A percentile compares a stretch with the other conserved stretches of the same genome.
These are phyloP conservation scores for Prolemur simus DNA, from an alignment of 2,113 vertebrate genomes.

Conservation along the genomic window DNA sequence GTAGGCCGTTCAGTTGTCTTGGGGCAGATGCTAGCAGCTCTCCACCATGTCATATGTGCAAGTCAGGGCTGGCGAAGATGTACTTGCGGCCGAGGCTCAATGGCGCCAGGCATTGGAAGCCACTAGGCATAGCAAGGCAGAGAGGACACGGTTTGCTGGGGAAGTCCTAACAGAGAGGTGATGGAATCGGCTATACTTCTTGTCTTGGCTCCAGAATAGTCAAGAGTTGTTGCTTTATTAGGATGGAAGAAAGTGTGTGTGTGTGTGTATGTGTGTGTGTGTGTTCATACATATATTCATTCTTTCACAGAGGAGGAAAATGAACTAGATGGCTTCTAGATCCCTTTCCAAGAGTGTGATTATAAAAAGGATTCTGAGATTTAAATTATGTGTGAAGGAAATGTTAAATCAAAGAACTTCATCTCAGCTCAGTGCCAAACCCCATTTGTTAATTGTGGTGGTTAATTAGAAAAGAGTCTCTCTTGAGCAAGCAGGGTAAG, in stretches of 20 bases:
- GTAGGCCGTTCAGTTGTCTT: not conserved
- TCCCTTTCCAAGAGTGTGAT: constrained; percentile 22
- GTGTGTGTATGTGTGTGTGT: not conserved
- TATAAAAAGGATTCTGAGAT: constrained; percentile 34
- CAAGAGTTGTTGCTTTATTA: not conserved
- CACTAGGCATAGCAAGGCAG: not conserved
- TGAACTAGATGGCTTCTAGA: not conserved
- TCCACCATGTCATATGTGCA: not conserved
- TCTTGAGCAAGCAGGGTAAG: not conserved
- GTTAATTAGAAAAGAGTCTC: constrained; percentile 29
- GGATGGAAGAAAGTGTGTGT: not conserved
- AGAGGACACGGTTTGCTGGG: not conserved
- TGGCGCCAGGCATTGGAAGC: not conserved
- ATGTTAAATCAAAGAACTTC: constrained; percentile 43
- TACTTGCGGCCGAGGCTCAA: not conserved
- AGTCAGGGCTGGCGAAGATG: not conserved
- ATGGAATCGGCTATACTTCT: not conserved
- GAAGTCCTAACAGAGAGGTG: not conserved
- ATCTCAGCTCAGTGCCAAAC: not conserved
- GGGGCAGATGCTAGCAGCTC: not conserved
- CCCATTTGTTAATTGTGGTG: constrained; percentile 13
- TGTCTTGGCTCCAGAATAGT: not conserved
- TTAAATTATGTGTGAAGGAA: constrained; percentile 61
- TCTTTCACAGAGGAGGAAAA: not conserved
- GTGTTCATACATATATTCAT: not conserved